Evolutionary conservation across 37 sponge, comb jelly and placozoan species (phyloP), one percentile per base, ranked within the genome.

Genomic region (Beroe forskalii): DNA sequence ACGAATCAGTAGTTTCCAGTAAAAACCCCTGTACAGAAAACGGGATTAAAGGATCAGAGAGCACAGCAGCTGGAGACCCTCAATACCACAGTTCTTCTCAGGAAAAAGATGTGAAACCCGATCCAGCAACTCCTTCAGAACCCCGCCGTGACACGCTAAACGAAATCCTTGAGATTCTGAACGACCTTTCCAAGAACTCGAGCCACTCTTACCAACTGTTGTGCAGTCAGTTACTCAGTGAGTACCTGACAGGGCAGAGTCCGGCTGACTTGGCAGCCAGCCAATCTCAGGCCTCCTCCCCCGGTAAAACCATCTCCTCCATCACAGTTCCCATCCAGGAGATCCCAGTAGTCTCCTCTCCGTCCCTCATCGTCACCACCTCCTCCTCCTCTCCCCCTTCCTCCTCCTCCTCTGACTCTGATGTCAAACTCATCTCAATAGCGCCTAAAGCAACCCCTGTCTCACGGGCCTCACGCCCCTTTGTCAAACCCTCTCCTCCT

Each of bases 221-320:
- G 24, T 80, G 86, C 30, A 80, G 55, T 44, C 86, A 80, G 86
- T 48, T 80, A 48, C 55, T 80, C 8, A n/a, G 30, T 20, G 86
- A 80, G 72, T 69, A 69, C 17, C 27, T 69, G 72, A 69, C 72
- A 31, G 72, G 72, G 32, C 72, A 69, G 72, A 12, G 12, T 48
- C 12, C 12, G 12, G 6, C 55, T 48, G 55, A 48, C 12, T 48
- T 48, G 55, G 55, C 55, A 12, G 38, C 38, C 17, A 6, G 72
- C 38, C 33, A 69, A 37, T 37, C 27, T 14, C 22, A 8, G 28
- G 72, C 39, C 8, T 14, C 37, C 36, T 69, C 72, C 38, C 72
- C 72, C 38, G 32, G 2, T 2, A 69, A 69, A 36, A 69, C 72
- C 19, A 69, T 69, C 1, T 69, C 72, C 72, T 32, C 33, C 12